Evolutionary conservation across 1,140 invertebrate species (phyloP), one percentile per base, ranked within the genome.

Genomic region (Saxidomus purpurata): DNA sequence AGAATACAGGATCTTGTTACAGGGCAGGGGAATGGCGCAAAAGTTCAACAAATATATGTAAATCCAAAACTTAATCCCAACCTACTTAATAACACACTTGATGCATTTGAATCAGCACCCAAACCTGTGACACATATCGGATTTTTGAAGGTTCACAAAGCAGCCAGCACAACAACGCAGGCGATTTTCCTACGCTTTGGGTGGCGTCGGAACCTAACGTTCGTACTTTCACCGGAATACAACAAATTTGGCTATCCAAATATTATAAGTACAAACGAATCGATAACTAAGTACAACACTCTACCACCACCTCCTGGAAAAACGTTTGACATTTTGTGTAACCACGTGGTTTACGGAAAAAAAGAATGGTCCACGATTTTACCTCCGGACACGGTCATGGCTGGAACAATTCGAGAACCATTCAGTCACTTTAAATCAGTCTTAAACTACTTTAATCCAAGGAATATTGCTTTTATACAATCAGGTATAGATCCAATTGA

Each of bases 91-190:
- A 38, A 0, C 11, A 38, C 34, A 15, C 2, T 36, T 19, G 34
- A 17, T 13, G 38, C 2, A 19, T 9, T 15, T 38, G 67, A 71
- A 47, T 31, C 4, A 0, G 34, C 8, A 13, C 31, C 47, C 15
- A 36, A 17, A 38, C 83, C 59, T 71, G 28, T 43, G 3, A 74
- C 36, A 15, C 90, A 91, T 47, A 34, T 90, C 1, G 89, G 76
- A 9, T 90, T 90, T 81, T 52, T 92, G 34, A 90, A 92, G 79
- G 91, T 92, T 1, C 91, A 92, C 79, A 92, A 92, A 86, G 69
- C 87, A 17, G 91, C 85, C 17, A 92, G 91, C 47, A 84, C 91
- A 19, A 91, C 91, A 19, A 74, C 89, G 9, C 67, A 89, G 31
- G 85, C 88, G 22, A 89, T 92, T 63, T 90, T 92, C 49, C 79